These are phyloP conservation scores for Chanos chanos DNA, from an alignment of 2,797 vertebrate species.

Conservation along the genomic window DNA sequence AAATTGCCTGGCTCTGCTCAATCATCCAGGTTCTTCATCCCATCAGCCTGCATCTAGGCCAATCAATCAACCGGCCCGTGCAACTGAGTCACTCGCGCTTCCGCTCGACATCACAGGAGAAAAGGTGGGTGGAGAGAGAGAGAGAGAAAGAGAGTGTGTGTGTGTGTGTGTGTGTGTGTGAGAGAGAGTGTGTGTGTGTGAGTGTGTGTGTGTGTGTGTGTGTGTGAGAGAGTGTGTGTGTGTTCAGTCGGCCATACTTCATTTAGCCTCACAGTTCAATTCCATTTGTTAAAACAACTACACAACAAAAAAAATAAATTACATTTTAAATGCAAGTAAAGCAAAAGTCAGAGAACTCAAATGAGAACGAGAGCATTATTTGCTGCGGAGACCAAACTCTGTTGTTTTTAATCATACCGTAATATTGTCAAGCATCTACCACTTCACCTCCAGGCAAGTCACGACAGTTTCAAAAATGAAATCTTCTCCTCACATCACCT, in stretches of 20 bases:
- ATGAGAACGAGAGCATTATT: background rate
- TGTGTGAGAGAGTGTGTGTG: background rate
- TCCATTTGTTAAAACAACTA: no score
- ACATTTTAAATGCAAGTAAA: no score
- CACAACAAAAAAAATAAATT: no score
- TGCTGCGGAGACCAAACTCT: no score
- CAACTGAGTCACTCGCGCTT: conserved; percentile 15
- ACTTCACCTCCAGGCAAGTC: no score
- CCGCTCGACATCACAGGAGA: background rate
- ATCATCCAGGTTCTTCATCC: conserved; percentile 15
- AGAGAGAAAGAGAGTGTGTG: background rate
- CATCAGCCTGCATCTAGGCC: conserved; percentile 41
- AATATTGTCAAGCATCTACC: no score
- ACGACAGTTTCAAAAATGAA: no score
- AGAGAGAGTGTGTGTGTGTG: background rate
- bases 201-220: background rate
- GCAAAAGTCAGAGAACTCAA: no score
- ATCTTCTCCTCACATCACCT: no score
- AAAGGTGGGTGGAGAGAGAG: background rate
- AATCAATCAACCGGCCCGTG: conserved; percentile 34
- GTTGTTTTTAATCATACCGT: no score
- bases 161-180: background rate
- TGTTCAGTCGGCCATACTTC: no score
- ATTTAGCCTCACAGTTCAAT: no score
- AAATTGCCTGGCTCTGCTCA: background rate